Evolutionary conservation across 2,113 vertebrate species (phyloP).

Genomic region (Heterocephalus glaber): DNA sequence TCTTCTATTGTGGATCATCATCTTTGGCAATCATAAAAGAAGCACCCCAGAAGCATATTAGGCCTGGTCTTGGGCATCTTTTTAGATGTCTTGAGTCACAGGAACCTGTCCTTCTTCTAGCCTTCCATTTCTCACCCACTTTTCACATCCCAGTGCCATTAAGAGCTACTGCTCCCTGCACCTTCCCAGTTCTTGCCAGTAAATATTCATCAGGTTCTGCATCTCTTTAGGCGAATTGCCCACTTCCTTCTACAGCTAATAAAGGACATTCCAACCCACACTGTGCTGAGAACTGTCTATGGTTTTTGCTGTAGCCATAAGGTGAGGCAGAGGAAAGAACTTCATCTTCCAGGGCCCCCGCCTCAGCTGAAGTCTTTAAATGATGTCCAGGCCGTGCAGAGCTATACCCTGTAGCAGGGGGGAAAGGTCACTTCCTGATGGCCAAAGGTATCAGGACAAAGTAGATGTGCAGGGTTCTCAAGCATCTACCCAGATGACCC

Average conservation of each 20-base stretch:
- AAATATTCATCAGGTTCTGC: background rate
- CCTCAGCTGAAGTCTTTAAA: background rate
- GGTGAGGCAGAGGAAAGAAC: background rate
- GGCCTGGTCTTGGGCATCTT: background rate
- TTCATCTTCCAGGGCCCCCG: background rate
- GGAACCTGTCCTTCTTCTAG: background rate
- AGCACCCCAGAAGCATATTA: background rate
- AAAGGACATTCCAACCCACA: background rate
- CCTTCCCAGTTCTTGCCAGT: background rate
- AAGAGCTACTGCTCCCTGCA: background rate
- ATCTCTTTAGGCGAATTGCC: background rate
- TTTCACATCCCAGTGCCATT: background rate
- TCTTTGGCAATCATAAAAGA: background rate
- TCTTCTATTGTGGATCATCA: background rate
- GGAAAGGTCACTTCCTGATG: background rate
- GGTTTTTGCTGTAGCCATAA: background rate
- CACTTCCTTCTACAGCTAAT: background rate
- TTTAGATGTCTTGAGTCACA: background rate
- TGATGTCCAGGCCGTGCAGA: no score
- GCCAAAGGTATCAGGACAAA: background rate
- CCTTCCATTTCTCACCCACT: background rate
- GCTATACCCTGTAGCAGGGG: background rate
- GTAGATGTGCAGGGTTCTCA: background rate
- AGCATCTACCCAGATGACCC: background rate
- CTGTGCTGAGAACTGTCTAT: background rate